phyloP scores from a whole-genome alignment of 2,797 vertebrate genomes.

The Hydrolagus colliei region DNA sequence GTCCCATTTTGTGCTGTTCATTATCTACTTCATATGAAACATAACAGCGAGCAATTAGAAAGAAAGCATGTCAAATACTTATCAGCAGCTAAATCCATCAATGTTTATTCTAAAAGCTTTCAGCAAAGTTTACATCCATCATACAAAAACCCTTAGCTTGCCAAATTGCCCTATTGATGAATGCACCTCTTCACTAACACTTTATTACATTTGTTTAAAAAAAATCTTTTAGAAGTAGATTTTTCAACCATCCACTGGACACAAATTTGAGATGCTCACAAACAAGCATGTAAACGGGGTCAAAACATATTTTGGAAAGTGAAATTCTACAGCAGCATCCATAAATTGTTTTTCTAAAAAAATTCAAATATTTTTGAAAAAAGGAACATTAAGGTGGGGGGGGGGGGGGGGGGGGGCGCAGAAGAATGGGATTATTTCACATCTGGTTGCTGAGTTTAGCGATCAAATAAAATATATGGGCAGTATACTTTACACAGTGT shows the following conservation, averaged over 20 bases:
- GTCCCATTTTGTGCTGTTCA: conserved; percentile 1
- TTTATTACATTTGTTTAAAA: neutral
- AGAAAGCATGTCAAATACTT: conserved; percentile 22
- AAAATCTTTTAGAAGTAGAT: neutral
- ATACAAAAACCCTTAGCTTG: conserved; percentile 8
- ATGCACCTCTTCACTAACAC: neutral
- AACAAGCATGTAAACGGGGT: no score
- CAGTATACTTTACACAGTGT: no score
- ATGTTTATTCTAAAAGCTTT: conserved; percentile 6
- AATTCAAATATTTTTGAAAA: no score
- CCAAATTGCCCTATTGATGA: neutral
- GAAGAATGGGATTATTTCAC: no score
- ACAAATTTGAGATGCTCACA: no score
- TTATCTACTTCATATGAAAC: conserved; percentile 5
- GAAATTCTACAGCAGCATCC: no score
- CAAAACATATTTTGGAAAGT: no score
- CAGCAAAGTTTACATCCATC: neutral
- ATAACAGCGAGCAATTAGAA: neutral
- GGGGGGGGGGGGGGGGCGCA: no score
- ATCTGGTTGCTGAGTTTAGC: no score
- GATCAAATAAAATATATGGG: no score
- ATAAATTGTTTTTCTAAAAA: no score
- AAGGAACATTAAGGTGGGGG: no score
- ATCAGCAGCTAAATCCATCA: conserved; percentile 7
- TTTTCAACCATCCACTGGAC: neutral